Evolutionary conservation across 1,140 invertebrate species (phyloP).

Genomic region (Euwallacea similis): DNA sequence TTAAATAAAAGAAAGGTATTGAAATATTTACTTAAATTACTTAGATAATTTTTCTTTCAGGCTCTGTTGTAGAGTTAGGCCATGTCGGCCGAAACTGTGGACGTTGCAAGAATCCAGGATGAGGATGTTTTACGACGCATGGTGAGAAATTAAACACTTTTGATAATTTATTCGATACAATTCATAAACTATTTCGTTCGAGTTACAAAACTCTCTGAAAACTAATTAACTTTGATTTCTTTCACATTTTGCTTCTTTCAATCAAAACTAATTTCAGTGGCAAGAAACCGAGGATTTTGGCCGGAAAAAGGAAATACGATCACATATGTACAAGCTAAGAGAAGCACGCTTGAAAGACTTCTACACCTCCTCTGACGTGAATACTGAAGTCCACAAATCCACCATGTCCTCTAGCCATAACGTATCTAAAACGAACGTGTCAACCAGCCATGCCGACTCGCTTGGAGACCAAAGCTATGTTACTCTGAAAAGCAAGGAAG

Average conservation of each 20-base stretch:
- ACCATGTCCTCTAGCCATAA: conserved; percentile 13
- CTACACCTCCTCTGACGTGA: conserved; percentile 62
- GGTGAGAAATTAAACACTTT: conserved; percentile 50
- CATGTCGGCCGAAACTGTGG: conserved; percentile 53
- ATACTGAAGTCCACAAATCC: conserved; percentile 45
- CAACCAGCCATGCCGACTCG: conserved; percentile 62
- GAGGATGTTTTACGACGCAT: conserved; percentile 72
- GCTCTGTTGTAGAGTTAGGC: conserved; percentile 1
- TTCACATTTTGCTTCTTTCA: background rate
- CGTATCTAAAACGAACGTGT: conserved; percentile 42
- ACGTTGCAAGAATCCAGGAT: conserved; percentile 68
- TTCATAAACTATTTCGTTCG: background rate
- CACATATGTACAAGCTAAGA: conserved; percentile 78
- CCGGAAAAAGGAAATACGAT: conserved; percentile 80
- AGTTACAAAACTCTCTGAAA: background rate
- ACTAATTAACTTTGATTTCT: background rate
- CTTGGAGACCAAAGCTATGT: conserved; percentile 73
- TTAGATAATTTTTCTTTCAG: conserved; percentile 8
- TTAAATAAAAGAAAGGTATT: background rate
- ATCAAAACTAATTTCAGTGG: conserved; percentile 63
- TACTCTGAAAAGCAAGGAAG: conserved; percentile 75
- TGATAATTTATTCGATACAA: background rate
- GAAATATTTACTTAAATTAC: background rate
- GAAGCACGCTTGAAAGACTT: conserved; percentile 74
- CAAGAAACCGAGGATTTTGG: conserved; percentile 83